phyloP scores from a whole-genome alignment of 2,888 invertebrate genomes.

The Acanthosoma haemorrhoidale region DNA sequence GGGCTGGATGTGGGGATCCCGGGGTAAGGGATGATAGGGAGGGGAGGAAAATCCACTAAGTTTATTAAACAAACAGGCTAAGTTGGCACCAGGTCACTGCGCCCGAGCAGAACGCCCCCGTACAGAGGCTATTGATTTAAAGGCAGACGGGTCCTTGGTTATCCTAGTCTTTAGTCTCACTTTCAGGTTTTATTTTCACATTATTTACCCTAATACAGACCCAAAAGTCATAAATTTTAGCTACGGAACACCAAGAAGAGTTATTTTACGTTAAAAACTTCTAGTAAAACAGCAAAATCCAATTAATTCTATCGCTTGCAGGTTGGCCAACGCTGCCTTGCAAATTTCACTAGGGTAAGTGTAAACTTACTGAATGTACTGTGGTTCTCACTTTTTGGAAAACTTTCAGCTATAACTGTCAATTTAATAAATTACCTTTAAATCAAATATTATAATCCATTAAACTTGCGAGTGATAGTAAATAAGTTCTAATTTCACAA shows the following conservation, averaged over 20 bases:
- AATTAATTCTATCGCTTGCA: not conserved
- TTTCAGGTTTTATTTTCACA: too few species aligned
- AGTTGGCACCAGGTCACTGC: conserved; percentile 18
- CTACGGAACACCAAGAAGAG: too few species aligned
- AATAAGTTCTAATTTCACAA: not conserved
- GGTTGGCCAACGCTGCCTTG: not conserved
- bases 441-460: too few species aligned
- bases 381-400: too few species aligned
- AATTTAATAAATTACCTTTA: too few species aligned
- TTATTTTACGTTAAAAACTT: too few species aligned
- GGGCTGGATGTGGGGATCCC: conserved; percentile 12
- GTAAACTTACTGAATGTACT: too few species aligned
- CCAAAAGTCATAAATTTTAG: too few species aligned
- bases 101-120: conserved; percentile 5
- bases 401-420: too few species aligned
- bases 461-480: not conserved
- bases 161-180: too few species aligned
- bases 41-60: not conserved
- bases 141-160: not conserved
- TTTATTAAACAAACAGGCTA: conserved; percentile 11
- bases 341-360: not conserved
- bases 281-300: too few species aligned
- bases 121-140: not conserved
- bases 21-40: conserved; percentile 23
- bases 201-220: too few species aligned